These are phyloP conservation scores for Cochlearius cochlearius DNA, from an alignment of 2,113 vertebrate species.

Conservation along the genomic window DNA sequence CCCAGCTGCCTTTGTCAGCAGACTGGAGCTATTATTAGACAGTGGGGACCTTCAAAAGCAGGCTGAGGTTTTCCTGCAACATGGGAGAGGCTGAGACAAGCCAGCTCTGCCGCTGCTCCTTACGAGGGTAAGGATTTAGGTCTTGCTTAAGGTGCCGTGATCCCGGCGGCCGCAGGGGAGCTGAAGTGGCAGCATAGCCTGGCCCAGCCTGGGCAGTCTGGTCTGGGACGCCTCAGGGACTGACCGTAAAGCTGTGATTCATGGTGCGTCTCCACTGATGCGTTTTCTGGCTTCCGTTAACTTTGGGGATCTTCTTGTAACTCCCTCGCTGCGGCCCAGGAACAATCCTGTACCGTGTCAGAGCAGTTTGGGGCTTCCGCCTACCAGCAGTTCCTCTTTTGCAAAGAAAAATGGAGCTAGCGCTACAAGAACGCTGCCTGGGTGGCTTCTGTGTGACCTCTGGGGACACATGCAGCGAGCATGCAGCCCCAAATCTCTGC, in stretches of 20 bases:
- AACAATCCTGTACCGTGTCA: rapidly evolving
- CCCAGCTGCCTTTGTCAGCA: neutral
- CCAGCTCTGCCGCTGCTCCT: neutral
- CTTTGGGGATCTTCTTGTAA: neutral
- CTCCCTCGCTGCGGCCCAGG: neutral
- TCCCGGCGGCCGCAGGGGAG: rapidly evolving
- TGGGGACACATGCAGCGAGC: rapidly evolving
- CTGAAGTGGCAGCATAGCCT: neutral
- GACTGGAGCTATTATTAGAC: neutral
- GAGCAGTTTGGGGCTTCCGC: neutral
- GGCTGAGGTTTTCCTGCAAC: neutral
- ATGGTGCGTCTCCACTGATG: rapidly evolving
- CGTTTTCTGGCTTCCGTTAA: neutral
- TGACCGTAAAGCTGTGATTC: neutral
- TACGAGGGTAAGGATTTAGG: neutral
- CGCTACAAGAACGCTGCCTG: rapidly evolving
- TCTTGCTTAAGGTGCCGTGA: neutral
- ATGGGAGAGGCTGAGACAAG: neutral
- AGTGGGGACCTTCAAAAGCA: neutral
- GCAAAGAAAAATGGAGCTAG: neutral
- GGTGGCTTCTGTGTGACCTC: neutral
- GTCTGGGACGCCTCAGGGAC: neutral
- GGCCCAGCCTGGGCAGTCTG: neutral
- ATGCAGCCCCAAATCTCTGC: rapidly evolving
- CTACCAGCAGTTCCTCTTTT: neutral